Evolutionary conservation across 2,888 invertebrate genomes (phyloP).

Genomic region (Carterocephalus palaemon): DNA sequence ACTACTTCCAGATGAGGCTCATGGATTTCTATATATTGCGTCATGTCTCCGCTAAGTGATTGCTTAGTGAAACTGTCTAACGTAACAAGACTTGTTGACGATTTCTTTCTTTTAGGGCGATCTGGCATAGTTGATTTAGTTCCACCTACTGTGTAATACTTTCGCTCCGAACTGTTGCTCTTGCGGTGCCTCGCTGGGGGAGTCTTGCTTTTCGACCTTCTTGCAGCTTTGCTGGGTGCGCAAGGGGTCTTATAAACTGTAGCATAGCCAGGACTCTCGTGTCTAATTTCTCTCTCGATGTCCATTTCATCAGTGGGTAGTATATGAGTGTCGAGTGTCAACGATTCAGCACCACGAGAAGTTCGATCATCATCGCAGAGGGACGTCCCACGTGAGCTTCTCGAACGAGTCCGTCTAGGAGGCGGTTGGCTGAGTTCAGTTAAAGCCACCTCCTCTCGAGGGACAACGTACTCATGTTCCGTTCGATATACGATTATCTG

Average conservation of each 20-base stretch:
- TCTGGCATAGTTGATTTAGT: slow-evolving; percentile 75
- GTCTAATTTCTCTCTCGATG: slow-evolving; percentile 60
- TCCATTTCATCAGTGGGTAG: slow-evolving; percentile 52
- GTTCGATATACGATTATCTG: slow-evolving; percentile 83
- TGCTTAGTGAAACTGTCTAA: slow-evolving; percentile 73
- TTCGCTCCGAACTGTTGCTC: slow-evolving; percentile 74
- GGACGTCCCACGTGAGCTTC: slow-evolving; percentile 75
- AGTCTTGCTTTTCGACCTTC: slow-evolving; percentile 77
- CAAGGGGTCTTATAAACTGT: slow-evolving; percentile 86
- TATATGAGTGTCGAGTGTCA: slow-evolving; percentile 73
- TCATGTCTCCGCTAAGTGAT: slow-evolving; percentile 63
- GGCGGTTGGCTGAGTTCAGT: slow-evolving; percentile 78
- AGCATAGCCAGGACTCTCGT: slow-evolving; percentile 83
- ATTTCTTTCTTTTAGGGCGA: slow-evolving; percentile 81
- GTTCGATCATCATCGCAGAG: slow-evolving; percentile 84
- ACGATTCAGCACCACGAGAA: slow-evolving; percentile 84
- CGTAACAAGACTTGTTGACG: slow-evolving; percentile 75
- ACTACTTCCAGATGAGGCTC: slow-evolving; percentile 78
- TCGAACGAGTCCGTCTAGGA: slow-evolving; percentile 78
- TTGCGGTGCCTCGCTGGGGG: slow-evolving; percentile 66
- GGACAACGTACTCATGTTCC: slow-evolving; percentile 82
- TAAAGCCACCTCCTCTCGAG: slow-evolving; percentile 72
- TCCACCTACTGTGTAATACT: slow-evolving; percentile 83
- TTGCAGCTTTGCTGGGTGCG: slow-evolving; percentile 79
- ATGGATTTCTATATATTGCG: slow-evolving; percentile 81